A percentile compares a stretch with the other conserved stretches of the same genome.
phyloP scores from a whole-genome alignment of 2,888 invertebrate genomes.

The Lypha dubia region DNA sequence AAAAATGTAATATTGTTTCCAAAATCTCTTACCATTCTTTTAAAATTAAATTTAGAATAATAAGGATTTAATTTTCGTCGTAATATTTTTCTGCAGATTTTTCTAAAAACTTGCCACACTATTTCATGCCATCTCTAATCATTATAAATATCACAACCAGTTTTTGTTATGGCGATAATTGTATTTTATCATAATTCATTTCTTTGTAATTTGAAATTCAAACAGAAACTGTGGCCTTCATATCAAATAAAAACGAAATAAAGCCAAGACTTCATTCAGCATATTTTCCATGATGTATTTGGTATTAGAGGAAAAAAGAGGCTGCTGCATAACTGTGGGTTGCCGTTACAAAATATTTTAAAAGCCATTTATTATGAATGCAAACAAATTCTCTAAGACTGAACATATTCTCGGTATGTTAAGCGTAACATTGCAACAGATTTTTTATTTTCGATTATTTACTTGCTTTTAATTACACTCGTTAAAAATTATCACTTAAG shows the following conservation, averaged over 20 bases:
- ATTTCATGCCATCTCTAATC: slow-evolving; percentile 28
- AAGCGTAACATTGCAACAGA: slow-evolving; percentile 47
- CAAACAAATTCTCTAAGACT: slow-evolving; percentile 44
- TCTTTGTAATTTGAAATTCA: background rate
- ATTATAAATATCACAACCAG: slow-evolving; percentile 49
- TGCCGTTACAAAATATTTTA: slow-evolving; percentile 71
- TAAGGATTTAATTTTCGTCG: background rate
- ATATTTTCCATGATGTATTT: slow-evolving; percentile 33
- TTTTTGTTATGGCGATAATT: slow-evolving; percentile 53
- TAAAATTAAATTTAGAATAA: background rate
- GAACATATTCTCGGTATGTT: slow-evolving; percentile 37
- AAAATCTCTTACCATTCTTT: slow-evolving; percentile 35
- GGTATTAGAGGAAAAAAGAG: slow-evolving; percentile 23
- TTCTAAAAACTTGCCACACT: slow-evolving; percentile 20
- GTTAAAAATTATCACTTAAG: background rate
- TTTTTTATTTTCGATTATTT: slow-evolving; percentile 15
- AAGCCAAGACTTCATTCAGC: background rate
- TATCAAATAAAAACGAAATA: background rate
- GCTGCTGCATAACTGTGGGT: slow-evolving; percentile 57
- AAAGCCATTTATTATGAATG: slow-evolving; percentile 65
- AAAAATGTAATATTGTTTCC: background rate
- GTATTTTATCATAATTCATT: slow-evolving; percentile 59
- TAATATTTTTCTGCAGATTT: background rate
- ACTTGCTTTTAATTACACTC: slow-evolving; percentile 12
- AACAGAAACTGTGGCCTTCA: background rate